Evolutionary conservation across 2,888 invertebrate genomes (phyloP), one percentile per base, ranked within the genome.

Genomic region (Pollenia labialis): DNA sequence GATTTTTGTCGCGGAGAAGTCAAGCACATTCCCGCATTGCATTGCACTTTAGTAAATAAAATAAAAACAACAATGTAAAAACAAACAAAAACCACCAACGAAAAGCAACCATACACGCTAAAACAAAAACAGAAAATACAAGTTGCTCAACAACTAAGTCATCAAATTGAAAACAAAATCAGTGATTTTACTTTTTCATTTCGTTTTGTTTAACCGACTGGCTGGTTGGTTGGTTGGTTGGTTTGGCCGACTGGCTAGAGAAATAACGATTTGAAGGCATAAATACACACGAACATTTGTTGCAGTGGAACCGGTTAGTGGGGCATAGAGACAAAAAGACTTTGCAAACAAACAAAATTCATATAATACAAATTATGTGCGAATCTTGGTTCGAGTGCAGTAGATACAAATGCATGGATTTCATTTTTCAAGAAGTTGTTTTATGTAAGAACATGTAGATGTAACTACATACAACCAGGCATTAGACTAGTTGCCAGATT

Each of bases 131-230:
- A 74, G 16, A 52, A 75, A 52, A 83, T 77, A 68, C 81, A 85
- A 86, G 80, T 86, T 83, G 86, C 83, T 71, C 82, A 86, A 86
- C 85, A 86, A 82, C 79, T 69, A 76, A 86, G 86, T 74, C 86
- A 83, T 86, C 80, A 80, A 80, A 80, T 86, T 83, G 83, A 86
- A 86, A 86, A 83, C 76, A 86, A 80, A 83, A 86, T 82, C 71
- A 72, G 46, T 52, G 81, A 60, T 50, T 72, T 62, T 72, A 56
- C 23, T 52, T 66, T 56, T 23, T 80, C 14, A 42, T 69, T 80
- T 62, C 40, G 72, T 64, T 81, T 72, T 46, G 12, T 79, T 82
- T 69, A 69, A 74, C 54, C 68, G 56, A 81, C 71, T 82, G n/a
- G n/a, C n/a, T n/a, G n/a, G n/a, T n/a, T 77, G 62, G 52, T 18